These are phyloP conservation scores for Nycticryphes semicollaris DNA, from an alignment of 2,113 vertebrate genomes.

Conservation along the genomic window DNA sequence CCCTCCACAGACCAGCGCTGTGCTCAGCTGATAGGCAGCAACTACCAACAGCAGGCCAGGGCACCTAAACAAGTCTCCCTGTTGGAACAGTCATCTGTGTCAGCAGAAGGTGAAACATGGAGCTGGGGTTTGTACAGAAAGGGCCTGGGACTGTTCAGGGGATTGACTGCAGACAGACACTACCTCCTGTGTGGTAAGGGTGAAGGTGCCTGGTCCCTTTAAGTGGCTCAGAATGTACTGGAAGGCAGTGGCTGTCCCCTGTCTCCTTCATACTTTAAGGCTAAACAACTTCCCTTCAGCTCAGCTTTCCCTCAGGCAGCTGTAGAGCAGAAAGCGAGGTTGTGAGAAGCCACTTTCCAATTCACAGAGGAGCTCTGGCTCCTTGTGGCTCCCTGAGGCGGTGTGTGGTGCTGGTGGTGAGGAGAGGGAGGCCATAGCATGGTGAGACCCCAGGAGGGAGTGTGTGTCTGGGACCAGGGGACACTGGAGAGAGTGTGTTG, in stretches of 20 bases:
- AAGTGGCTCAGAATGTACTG: background rate
- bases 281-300: background rate
- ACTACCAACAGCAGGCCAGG: rapidly evolving
- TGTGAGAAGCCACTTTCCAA: background rate
- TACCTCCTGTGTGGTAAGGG: too few relatives aligned
- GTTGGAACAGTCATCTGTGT: too few relatives aligned
- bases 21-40: too few relatives aligned
- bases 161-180: rapidly evolving
- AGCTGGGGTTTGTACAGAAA: background rate
- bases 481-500: rapidly evolving
- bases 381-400: rapidly evolving
- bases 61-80: background rate
- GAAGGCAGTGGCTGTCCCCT: rapidly evolving
- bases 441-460: rapidly evolving
- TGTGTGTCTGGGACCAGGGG: rapidly evolving
- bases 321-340: background rate
- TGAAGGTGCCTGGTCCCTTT: background rate
- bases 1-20: rapidly evolving
- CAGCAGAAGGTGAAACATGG: background rate
- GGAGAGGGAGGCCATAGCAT: rapidly evolving
- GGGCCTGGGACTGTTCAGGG: too few relatives aligned
- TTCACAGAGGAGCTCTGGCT: rapidly evolving
- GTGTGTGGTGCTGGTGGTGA: background rate
- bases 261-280: background rate
- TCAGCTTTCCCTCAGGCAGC: background rate